Evolutionary conservation across 2,797 vertebrate species (phyloP), one percentile per base, ranked within the genome.

Genomic region (Pseudomugil tenellus): DNA sequence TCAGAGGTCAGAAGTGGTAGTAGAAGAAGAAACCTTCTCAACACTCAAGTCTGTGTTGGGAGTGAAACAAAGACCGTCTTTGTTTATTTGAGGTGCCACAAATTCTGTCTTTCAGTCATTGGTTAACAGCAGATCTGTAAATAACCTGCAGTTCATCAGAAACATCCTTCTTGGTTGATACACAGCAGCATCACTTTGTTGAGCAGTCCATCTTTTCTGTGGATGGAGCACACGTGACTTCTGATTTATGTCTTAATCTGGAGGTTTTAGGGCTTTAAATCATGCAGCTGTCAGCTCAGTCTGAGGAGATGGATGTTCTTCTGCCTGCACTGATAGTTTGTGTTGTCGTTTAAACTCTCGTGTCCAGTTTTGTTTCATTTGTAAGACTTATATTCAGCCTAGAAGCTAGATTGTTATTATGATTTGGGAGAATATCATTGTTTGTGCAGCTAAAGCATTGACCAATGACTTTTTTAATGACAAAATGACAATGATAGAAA

Each of bases 1-100:
- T 79, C 8, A 9, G 70, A 81, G 84, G 83, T 88, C 86, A 84
- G 83, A 72, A 70, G 49, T 69, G 64, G 64, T 31, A 66, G 46
- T 72, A 67, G 48, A 65, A 63, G 61, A 39, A 63, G 41, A 21
- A 51, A 39, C 51, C 67, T 67, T 55, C 8, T 60, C 31, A 52
- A 79, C 63, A 78, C 41, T 78, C 75, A 74, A 17, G 70, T 77
- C 79, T 73, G 63, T 77, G 77, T 82, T 58, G 56, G 74, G 55
- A 58, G 54, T 25, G 13, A 2, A 1, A 77, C 74, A 87, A 73
- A 83, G 80, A 59, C 46, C 51, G 77, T 66, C 76, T 76, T 86
- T 91, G 80, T 89, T 52, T 69, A 35, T 32, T 26, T 25, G 31
- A 23, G 63, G 66, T 34, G 13, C 54, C 53, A 11, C n/a, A 56